A percentile compares a stretch with the other conserved stretches of the same genome.
Conservation (phyloP, 2,888 invertebrate species). For the Caenorhabditis imperialis region DNA sequence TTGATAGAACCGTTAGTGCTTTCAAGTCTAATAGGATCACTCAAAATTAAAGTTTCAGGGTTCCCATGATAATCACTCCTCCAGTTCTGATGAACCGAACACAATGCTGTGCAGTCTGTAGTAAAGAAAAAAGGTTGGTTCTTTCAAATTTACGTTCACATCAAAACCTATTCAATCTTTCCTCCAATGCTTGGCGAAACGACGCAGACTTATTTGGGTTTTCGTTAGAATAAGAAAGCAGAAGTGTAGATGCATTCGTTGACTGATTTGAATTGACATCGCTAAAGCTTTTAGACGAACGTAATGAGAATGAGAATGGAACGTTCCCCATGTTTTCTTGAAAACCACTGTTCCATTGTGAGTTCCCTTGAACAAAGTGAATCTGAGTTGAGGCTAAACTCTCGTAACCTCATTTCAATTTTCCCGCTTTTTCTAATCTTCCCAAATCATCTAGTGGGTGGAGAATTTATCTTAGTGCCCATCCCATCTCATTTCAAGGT, state of each 20-base stretch:
- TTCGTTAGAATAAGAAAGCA: not conserved
- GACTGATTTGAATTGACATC: constrained; percentile 47
- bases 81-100: constrained; percentile 58
- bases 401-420: too few relatives aligned
- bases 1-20: constrained; percentile 35
- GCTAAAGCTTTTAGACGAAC: constrained; percentile 16
- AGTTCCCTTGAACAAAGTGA: too few relatives aligned
- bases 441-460: constrained; percentile 35
- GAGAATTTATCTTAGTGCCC: constrained; percentile 42
- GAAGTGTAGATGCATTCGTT: constrained; percentile 1
- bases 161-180: too few relatives aligned
- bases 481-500: constrained; percentile 39
- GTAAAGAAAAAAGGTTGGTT: constrained; percentile 54
- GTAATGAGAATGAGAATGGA: not conserved
- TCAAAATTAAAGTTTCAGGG: constrained; percentile 13
- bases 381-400: too few relatives aligned
- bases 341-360: too few relatives aligned
- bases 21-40: not conserved
- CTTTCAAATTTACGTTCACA: constrained; percentile 13
- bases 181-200: too few relatives aligned
- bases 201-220: constrained; percentile 34
- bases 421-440: constrained; percentile 8
- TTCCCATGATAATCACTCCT: constrained; percentile 63
- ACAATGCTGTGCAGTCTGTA: constrained; percentile 57
- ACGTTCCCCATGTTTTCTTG: too few relatives aligned